A percentile compares a stretch with the other conserved stretches of the same genome.
phyloP scores from a whole-genome alignment of 1,140 invertebrate species.

The Rhizoglyphus robini region DNA sequence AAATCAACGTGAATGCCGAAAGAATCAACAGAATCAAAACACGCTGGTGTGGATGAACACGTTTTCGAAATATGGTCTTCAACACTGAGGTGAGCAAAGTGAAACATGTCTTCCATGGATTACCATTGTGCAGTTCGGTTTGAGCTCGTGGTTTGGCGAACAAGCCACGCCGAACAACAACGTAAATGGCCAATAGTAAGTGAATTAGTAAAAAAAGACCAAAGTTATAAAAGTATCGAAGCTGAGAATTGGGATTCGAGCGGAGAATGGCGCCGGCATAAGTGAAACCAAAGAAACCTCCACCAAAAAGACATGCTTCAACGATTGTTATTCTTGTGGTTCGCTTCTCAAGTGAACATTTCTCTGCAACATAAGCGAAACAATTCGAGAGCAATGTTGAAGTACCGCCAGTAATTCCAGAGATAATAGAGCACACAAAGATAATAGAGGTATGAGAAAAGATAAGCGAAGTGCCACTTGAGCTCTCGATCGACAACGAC shows the following conservation, averaged over 20 bases:
- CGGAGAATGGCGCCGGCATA: conserved; percentile 34
- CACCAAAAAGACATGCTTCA: conserved; percentile 44
- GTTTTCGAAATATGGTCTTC: conserved; percentile 30
- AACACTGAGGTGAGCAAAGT: conserved; percentile 29
- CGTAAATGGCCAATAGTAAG: conserved; percentile 32
- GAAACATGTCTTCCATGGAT: not conserved
- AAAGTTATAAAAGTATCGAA: conserved; percentile 29
- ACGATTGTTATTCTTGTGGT: conserved; percentile 67
- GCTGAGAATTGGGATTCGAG: conserved; percentile 24
- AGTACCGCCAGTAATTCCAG: conserved; percentile 58
- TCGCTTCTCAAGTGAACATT: conserved; percentile 59
- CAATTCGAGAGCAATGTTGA: conserved; percentile 76
- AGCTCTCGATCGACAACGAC: not conserved
- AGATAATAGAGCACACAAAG: conserved; percentile 32
- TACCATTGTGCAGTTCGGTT: not conserved
- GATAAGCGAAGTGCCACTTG: conserved; percentile 45
- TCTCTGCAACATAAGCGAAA: conserved; percentile 74
- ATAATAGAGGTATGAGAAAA: conserved; percentile 45
- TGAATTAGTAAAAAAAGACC: conserved; percentile 28
- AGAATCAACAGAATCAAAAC: conserved; percentile 31
- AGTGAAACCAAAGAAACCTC: conserved; percentile 25
- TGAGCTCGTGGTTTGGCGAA: not conserved
- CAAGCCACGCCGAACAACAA: conserved; percentile 26
- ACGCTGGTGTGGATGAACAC: conserved; percentile 30
- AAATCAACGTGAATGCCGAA: conserved; percentile 21